Evolutionary conservation across 2,113 vertebrate genomes (phyloP).

Genomic region (Lonchura striata): DNA sequence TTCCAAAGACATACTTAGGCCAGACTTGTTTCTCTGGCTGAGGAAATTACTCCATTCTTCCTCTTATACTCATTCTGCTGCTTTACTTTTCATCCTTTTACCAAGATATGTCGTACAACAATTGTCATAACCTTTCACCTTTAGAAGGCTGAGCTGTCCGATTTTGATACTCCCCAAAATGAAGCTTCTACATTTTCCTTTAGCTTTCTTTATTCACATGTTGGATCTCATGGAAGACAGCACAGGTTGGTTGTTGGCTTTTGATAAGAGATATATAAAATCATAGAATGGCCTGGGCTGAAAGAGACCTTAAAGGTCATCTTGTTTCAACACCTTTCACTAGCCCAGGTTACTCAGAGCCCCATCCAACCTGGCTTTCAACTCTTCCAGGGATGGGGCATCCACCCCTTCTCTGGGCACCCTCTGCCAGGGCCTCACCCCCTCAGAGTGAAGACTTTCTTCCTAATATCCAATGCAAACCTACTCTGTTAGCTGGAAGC

Average conservation of each 20-base stretch:
- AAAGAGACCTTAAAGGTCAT: neutral
- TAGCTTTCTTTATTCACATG: neutral
- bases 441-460: neutral
- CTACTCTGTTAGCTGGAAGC: neutral
- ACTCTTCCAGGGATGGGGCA: neutral
- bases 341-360: neutral
- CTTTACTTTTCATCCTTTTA: neutral
- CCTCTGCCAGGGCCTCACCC: neutral
- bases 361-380: neutral
- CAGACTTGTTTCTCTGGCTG: neutral
- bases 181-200: neutral
- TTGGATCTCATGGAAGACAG: neutral
- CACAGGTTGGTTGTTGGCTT: neutral
- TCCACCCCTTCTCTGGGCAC: neutral
- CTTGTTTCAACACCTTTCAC: neutral
- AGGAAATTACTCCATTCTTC: neutral
- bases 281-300: neutral
- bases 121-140: neutral
- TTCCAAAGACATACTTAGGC: neutral
- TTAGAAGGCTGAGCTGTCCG: neutral
- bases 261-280: neutral
- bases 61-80: neutral
- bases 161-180: neutral
- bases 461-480: neutral
- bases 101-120: neutral